Conservation (phyloP, 1,140 invertebrate species). For the Apis florea region DNA sequence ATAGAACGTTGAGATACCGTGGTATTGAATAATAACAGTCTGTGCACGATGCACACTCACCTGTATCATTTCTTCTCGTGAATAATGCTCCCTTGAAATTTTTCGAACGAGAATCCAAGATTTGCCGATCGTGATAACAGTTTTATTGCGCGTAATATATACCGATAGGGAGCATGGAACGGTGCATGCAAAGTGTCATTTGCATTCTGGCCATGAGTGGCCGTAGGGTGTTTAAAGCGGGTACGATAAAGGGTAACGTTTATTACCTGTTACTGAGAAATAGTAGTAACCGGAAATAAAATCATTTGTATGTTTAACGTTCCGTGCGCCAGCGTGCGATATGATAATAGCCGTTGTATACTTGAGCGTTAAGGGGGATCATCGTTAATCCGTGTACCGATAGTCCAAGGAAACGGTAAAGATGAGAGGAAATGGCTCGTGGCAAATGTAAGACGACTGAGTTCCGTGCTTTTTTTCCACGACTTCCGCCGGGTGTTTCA, state of each 20-base stretch:
- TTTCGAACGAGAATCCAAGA: slow-evolving; percentile 1
- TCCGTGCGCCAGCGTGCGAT: slow-evolving; percentile 50
- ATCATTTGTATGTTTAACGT: slow-evolving; percentile 65
- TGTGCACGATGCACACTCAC: no score
- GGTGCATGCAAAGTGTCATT: slow-evolving; percentile 40
- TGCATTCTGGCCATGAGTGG: slow-evolving; percentile 52
- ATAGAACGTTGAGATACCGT: no score
- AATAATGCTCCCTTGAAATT: neutral
- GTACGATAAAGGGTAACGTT: slow-evolving; percentile 62
- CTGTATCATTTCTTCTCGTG: no score
- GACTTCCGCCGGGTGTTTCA: neutral
- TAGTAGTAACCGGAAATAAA: slow-evolving; percentile 61
- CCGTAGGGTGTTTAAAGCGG: slow-evolving; percentile 51
- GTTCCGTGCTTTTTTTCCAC: slow-evolving; percentile 1
- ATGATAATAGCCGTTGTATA: slow-evolving; percentile 49
- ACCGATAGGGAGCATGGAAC: slow-evolving; percentile 39
- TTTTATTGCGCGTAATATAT: slow-evolving; percentile 28
- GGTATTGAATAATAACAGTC: no score
- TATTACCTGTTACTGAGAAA: slow-evolving; percentile 63
- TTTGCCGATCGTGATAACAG: slow-evolving; percentile 18
- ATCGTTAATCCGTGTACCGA: slow-evolving; percentile 54
- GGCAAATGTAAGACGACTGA: slow-evolving; percentile 50
- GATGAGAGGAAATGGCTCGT: slow-evolving; percentile 59
- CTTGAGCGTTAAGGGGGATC: slow-evolving; percentile 47
- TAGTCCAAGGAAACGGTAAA: slow-evolving; percentile 49